Percentiles rank a stretch among this genome's conserved stretches.
phyloP scores from a whole-genome alignment of 2,113 vertebrate species.

The Corythoichthys haematopterus region DNA sequence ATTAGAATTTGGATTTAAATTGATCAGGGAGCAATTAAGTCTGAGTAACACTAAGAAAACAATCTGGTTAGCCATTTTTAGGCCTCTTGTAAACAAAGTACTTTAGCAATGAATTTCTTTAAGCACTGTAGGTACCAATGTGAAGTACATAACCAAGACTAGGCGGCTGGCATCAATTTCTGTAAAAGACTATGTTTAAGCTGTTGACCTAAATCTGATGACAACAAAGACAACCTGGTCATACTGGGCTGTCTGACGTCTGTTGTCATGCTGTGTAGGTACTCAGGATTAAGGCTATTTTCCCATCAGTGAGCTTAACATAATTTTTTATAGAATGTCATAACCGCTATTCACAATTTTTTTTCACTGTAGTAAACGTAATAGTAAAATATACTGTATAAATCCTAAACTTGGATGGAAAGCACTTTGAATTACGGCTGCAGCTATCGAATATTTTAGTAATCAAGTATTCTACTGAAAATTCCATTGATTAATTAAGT shows the following conservation, averaged over 20 bases:
- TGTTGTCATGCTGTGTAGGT: constrained; percentile 65
- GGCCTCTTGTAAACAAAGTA: constrained; percentile 3
- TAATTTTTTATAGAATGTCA: constrained; percentile 46
- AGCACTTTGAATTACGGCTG: no score
- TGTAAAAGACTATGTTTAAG: constrained; percentile 56
- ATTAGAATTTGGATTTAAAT: constrained; percentile 48
- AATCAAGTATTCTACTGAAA: no score
- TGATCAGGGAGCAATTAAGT: constrained; percentile 34
- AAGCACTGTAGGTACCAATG: not conserved
- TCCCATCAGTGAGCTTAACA: constrained; percentile 49
- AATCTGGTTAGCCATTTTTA: constrained; percentile 20
- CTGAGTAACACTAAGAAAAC: constrained; percentile 21
- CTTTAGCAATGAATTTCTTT: not conserved
- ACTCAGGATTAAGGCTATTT: constrained; percentile 69
- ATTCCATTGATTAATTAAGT: no score
- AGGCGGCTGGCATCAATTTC: constrained; percentile 54
- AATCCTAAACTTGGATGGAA: constrained; percentile 15
- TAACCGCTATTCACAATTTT: constrained; percentile 19
- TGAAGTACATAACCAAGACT: constrained; percentile 23
- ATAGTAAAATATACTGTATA: constrained; percentile 16
- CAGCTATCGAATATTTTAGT: no score
- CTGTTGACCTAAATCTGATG: constrained; percentile 69
- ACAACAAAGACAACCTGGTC: constrained; percentile 66
- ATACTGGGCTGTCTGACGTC: constrained; percentile 68
- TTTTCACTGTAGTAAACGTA: constrained; percentile 42